These are phyloP conservation scores for Anguilla obscura DNA, from an alignment of 2,797 vertebrate genomes.

Conservation along the genomic window DNA sequence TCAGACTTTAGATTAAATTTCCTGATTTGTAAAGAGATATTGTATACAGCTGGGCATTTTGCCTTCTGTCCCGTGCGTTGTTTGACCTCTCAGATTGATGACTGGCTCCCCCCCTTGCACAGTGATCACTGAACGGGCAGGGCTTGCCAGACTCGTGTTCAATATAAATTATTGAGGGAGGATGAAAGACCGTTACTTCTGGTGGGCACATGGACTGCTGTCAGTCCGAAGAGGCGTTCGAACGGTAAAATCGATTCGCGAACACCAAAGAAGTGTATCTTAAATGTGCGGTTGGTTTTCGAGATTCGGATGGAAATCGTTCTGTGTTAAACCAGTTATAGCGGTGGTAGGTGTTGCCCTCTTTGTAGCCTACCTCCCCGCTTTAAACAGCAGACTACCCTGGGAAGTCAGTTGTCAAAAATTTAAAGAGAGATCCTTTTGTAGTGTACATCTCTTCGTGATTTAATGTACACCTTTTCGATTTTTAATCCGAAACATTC, in stretches of 20 bases:
- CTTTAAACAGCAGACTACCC: not conserved
- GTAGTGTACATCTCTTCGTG: not conserved
- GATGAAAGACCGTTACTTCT: conserved; percentile 10
- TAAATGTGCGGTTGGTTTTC: not conserved
- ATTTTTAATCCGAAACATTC: not conserved
- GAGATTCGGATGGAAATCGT: not conserved
- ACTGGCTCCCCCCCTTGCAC: not conserved
- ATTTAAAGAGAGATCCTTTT: not conserved
- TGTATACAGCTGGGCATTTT: not conserved
- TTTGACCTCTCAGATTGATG: conserved; percentile 8
- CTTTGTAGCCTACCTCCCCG: not conserved
- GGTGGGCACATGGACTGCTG: not conserved
- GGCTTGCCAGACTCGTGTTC: not conserved
- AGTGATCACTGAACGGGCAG: not conserved
- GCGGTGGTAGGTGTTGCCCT: conserved; percentile 14
- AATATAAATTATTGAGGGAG: conserved; percentile 11
- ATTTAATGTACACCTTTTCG: not conserved
- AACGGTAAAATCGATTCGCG: not conserved
- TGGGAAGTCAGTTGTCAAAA: not conserved
- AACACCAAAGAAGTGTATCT: not conserved
- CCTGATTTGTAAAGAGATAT: not conserved
- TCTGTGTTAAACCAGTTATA: not conserved
- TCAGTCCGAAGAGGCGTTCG: not conserved
- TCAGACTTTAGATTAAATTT: not conserved
- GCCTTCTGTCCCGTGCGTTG: not conserved